Percentiles rank a stretch among this genome's conserved stretches.
Evolutionary conservation across 2,797 vertebrate genomes (phyloP).

Genomic region (Urosaurus nigricauda): DNA sequence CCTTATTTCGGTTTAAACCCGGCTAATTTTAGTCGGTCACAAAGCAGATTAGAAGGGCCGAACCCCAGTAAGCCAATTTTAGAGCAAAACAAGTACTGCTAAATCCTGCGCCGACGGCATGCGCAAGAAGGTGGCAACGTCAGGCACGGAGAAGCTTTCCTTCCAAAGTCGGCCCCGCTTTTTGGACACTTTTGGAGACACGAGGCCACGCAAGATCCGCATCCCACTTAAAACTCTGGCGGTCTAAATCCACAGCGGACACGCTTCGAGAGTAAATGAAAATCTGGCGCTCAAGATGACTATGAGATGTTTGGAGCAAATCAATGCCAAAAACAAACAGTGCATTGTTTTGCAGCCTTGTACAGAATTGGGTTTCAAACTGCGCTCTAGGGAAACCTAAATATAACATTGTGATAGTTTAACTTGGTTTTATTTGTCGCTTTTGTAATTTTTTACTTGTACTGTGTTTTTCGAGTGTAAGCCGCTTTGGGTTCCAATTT

Average conservation of each 20-base stretch:
- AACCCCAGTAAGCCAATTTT: constrained; percentile 17
- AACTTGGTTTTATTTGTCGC: too few relatives aligned
- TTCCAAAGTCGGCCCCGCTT: not conserved
- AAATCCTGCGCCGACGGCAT: not conserved
- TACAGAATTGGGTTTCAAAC: not conserved
- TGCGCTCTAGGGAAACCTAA: not conserved
- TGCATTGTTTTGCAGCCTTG: not conserved
- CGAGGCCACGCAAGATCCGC: not conserved
- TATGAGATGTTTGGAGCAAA: too few relatives aligned
- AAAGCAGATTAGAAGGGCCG: constrained; percentile 13
- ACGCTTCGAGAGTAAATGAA: not conserved
- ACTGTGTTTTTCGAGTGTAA: too few relatives aligned
- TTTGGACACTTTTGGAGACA: not conserved
- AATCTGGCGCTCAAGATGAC: not conserved
- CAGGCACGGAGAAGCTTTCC: not conserved
- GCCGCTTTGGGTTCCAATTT: too few relatives aligned
- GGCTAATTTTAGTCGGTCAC: constrained; percentile 26
- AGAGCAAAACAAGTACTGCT: not conserved
- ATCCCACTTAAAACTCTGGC: not conserved
- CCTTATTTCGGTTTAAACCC: constrained; percentile 23
- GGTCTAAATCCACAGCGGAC: not conserved
- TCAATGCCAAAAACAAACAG: not conserved
- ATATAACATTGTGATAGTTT: too few relatives aligned
- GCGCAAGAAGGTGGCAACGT: not conserved
- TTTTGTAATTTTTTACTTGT: too few relatives aligned